Evolutionary conservation across 1,140 invertebrate genomes (phyloP).

Genomic region (Drosophila mojavensis): DNA sequence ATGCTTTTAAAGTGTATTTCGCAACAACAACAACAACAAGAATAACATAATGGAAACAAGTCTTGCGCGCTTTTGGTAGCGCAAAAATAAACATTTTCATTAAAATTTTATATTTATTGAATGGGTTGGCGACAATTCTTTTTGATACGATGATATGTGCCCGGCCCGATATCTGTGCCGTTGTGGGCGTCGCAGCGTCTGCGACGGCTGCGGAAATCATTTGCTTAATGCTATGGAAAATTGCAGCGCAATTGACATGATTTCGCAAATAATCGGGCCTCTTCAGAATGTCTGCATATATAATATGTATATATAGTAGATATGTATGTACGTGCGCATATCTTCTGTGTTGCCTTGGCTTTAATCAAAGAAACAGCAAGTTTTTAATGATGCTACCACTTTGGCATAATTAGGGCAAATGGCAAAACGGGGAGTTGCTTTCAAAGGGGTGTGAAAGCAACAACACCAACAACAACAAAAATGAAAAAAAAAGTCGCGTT

Average conservation of each 20-base stretch:
- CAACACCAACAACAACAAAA: no score
- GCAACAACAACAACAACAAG: background rate
- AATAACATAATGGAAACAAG: slow-evolving; percentile 42
- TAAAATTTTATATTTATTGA: slow-evolving; percentile 79
- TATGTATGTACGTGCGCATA: slow-evolving; percentile 12
- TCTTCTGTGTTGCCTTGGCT: slow-evolving; percentile 44
- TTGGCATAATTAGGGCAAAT: slow-evolving; percentile 76
- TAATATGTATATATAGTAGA: slow-evolving; percentile 6
- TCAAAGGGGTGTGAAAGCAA: slow-evolving; percentile 1
- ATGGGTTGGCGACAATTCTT: slow-evolving; percentile 71
- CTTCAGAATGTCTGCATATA: slow-evolving; percentile 12
- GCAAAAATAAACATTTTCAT: slow-evolving; percentile 73
- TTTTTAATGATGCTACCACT: slow-evolving; percentile 77
- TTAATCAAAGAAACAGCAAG: slow-evolving; percentile 69
- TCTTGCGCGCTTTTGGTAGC: slow-evolving; percentile 62
- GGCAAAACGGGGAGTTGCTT: slow-evolving; percentile 25
- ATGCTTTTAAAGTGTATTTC: slow-evolving; percentile 45
- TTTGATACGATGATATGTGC: slow-evolving; percentile 66
- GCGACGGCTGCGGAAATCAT: slow-evolving; percentile 58
- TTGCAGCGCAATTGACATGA: slow-evolving; percentile 73
- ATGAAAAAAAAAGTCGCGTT: slow-evolving; percentile 48
- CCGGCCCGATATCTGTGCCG: slow-evolving; percentile 31
- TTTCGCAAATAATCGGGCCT: slow-evolving; percentile 49
- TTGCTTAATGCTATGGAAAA: slow-evolving; percentile 33
- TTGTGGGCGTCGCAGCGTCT: slow-evolving; percentile 52